A percentile compares a stretch with the other conserved stretches of the same genome.
Conservation (phyloP, 1,140 invertebrate genomes). For the Patella vulgata region DNA sequence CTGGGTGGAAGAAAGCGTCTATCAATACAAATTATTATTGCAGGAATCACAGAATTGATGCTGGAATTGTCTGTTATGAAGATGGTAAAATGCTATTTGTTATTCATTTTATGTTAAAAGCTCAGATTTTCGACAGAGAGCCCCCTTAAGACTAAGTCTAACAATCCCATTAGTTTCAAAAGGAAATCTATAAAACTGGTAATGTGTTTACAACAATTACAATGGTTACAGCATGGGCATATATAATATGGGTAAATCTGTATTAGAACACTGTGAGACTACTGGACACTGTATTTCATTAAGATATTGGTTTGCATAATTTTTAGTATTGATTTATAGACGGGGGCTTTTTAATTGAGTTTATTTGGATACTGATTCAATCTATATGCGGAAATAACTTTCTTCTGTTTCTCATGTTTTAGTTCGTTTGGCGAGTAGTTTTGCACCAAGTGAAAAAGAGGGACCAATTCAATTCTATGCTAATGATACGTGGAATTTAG, state of each 20-base stretch:
- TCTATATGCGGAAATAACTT: background rate
- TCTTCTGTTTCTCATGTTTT: conserved; percentile 1
- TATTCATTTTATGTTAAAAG: background rate
- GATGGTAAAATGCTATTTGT: conserved; percentile 8
- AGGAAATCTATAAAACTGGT: too few species aligned
- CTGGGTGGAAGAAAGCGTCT: conserved; percentile 14
- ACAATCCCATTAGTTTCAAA: too few species aligned
- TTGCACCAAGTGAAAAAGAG: conserved; percentile 15
- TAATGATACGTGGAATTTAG: conserved; percentile 12
- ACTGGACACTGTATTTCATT: background rate
- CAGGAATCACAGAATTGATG: conserved; percentile 21
- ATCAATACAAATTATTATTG: conserved; percentile 26
- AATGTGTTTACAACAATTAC: too few species aligned
- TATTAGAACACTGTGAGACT: background rate
- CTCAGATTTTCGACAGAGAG: background rate
- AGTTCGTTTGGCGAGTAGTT: conserved; percentile 7
- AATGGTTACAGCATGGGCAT: too few species aligned
- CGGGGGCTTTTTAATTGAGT: background rate
- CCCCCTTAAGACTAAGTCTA: background rate
- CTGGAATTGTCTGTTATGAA: conserved; percentile 23
- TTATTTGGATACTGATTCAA: background rate
- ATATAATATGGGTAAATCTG: too few species aligned
- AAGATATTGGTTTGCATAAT: background rate
- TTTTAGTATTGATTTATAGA: background rate
- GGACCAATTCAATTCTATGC: conserved; percentile 26